Evolutionary conservation across 2,113 vertebrate species (phyloP), one percentile per base, ranked within the genome.

Genomic region (Steatornis caripensis): DNA sequence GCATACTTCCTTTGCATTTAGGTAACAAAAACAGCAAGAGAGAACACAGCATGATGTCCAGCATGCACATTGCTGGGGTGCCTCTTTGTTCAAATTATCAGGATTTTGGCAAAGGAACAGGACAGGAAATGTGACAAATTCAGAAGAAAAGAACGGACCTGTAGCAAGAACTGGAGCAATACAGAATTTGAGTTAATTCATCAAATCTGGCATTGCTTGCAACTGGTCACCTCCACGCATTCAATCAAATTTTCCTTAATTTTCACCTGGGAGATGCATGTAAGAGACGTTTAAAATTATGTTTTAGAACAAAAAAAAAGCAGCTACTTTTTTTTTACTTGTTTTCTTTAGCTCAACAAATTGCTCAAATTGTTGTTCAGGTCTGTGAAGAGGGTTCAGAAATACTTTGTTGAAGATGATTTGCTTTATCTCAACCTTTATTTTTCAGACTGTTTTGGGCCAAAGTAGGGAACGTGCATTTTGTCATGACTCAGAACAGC

Each of bases 21-120:
- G 54, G 22, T 51, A 77, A 57, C 0, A 3, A 86, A 43, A 24
- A 74, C 36, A 80, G 48, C n/a, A 85, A 72, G 65, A 43, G 21
- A 58, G 29, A 61, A 23, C 0, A 11, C 43, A 45, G 23, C 0
- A 0, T 4, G 5, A 61, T 19, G 10, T 55, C 77, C 30, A 8
- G 4, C 43, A 41, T 3, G 4, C 65, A n/a, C 26, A 16, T 15
- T 62, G 6, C 20, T 74, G 43, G 39, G 7, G 5, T 77, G 15
- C 21, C 29, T 49, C 43, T 80, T 78, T 43, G 24, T n/a, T 80
- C 43, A 69, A 22, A 26, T 78, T 46, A n/a, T 58, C 55, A 54
- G 46, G 37, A 62, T 57, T 70, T 78, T 70, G 26, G 51, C 65
- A 82, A 87, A 68, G 34, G 23, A 84, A 29, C 12, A 36, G 8